Percentiles rank a stretch among this genome's conserved stretches.
These are phyloP conservation scores for Tetrapedia diversipes DNA, from an alignment of 2,888 invertebrate genomes.

Conservation along the genomic window DNA sequence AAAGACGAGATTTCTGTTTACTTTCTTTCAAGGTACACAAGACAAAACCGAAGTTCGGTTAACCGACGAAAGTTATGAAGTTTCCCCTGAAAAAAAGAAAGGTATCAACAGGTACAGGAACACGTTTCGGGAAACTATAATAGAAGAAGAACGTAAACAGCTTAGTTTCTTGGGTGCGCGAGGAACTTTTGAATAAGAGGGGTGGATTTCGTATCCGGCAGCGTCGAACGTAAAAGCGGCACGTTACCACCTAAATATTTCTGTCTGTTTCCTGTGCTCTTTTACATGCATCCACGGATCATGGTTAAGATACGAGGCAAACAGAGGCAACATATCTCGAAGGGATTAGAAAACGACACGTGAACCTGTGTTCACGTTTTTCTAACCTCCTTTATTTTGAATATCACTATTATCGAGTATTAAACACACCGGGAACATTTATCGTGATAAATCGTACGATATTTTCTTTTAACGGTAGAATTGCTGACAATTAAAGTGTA, in stretches of 20 bases:
- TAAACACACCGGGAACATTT: no score
- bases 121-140: slow-evolving; percentile 3
- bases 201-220: slow-evolving; percentile 4
- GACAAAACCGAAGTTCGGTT: neutral
- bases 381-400: neutral
- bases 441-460: no score
- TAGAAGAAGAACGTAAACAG: slow-evolving; percentile 7
- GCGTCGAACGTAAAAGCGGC: slow-evolving; percentile 14
- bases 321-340: neutral
- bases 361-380: neutral
- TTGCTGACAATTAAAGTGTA: no score
- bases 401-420: neutral
- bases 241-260: slow-evolving; percentile 17
- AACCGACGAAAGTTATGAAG: neutral
- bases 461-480: no score
- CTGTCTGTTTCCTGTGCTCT: neutral
- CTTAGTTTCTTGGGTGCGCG: neutral
- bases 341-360: neutral
- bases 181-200: slow-evolving; percentile 1
- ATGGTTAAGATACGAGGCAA: neutral
- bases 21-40: neutral
- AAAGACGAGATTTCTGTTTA: neutral
- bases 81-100: neutral
- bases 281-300: neutral
- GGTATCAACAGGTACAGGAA: slow-evolving; percentile 18